Base-by-base conservation (phyloP, 1,140 invertebrate genomes). In the Limonius californicus region DNA sequence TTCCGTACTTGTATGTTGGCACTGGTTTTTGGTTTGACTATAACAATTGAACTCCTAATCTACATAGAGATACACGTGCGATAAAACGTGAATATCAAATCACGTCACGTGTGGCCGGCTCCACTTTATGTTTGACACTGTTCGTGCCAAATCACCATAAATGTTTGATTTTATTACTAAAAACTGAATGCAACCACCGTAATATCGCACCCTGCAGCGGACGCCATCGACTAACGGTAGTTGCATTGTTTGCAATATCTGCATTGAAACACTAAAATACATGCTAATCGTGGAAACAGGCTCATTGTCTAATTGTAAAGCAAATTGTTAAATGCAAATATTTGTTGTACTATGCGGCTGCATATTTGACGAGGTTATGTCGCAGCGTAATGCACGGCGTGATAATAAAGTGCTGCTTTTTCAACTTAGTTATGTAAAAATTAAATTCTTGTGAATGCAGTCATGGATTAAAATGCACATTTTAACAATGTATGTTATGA, bases 91-190 rank as follows among this genome's bases (percentile, higher is more conserved):
- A 58, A 62, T 59, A 57, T 54, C 45, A 62, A 59, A 59, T 66
- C 56, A 53, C 62, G 57, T 42, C 62, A 64, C 45, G 61, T 47
- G 54, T 42, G 58, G 42, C 32, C 55, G 43, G 39, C 54, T 43
- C 20, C 19, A 59, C 55, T 61, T 54, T 61, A 55, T 61, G 47
- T 65, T 61, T 61, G 54, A 65, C 59, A 61, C 54, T 57, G 59
- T 65, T 65, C 63, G 63, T 65, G 63, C 59, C 42, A 55, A 65
- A 61, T 58, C 59, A 61, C 63, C 63, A 61, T 65, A 65, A 65
- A 65, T 61, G 63, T 62, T 61, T 61, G 63, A 65, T 65, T 61
- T 65, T 65, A 61, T 53, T 61, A 61, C 63, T 53, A 54, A 62
- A 65, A 58, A 61, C 63, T 35, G 42, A 43, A 60, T 45, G 16